phyloP scores from a whole-genome alignment of 2,888 invertebrate genomes.

The Spisula solida region DNA sequence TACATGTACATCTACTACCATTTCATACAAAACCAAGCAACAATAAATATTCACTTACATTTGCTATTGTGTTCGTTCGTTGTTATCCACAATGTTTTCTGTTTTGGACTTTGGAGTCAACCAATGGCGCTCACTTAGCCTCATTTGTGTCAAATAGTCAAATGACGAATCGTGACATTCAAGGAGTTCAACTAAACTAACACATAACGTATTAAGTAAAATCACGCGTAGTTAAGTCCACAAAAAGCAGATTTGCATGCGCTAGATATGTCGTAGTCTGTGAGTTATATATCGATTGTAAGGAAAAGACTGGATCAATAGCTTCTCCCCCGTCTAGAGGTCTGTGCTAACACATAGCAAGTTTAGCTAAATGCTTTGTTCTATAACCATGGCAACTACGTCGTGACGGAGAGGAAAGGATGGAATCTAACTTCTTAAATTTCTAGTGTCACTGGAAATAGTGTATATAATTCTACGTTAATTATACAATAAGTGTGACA shows the following conservation, averaged over 20 bases:
- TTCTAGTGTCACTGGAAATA: neutral
- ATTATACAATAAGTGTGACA: neutral
- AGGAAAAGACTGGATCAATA: conserved; percentile 25
- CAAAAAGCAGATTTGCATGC: neutral
- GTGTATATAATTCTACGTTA: neutral
- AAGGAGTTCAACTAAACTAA: neutral
- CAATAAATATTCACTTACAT: neutral
- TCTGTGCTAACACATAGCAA: conserved; percentile 9
- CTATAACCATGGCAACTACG: conserved; percentile 47
- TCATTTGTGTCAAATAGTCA: neutral
- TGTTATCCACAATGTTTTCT: neutral
- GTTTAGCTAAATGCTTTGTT: conserved; percentile 33
- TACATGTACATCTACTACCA: too few species aligned
- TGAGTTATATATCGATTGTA: conserved; percentile 15
- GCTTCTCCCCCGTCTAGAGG: neutral
- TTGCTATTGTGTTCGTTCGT: neutral
- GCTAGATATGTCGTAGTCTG: conserved; percentile 11
- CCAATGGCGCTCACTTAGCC: neutral
- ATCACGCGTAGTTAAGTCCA: neutral
- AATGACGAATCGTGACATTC: neutral
- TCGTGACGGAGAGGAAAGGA: conserved; percentile 12
- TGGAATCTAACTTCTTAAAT: conserved; percentile 17
- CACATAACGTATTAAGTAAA: neutral
- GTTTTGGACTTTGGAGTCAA: neutral
- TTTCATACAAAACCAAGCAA: neutral